These are phyloP conservation scores for Merops nubicus DNA, from an alignment of 2,113 vertebrate species.

Conservation along the genomic window DNA sequence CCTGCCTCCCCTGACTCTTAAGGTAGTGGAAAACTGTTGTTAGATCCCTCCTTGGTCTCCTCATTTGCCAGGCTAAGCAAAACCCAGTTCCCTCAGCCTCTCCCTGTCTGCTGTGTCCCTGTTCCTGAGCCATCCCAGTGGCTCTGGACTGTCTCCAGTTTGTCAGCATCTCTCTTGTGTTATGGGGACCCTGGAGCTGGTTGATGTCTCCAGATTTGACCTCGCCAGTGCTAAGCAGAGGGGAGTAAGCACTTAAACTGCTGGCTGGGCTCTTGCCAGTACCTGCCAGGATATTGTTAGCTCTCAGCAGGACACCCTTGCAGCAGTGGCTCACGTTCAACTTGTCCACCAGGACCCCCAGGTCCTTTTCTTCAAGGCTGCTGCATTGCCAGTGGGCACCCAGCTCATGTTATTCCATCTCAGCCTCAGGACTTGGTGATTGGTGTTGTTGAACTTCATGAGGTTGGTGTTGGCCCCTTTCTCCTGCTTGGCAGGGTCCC, in stretches of 20 bases:
- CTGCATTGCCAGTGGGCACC: neutral
- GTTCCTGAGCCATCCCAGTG: neutral
- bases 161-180: neutral
- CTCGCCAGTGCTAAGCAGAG: neutral
- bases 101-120: neutral
- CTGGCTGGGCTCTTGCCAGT: neutral
- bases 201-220: neutral
- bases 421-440: neutral
- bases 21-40: neutral
- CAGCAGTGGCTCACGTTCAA: neutral
- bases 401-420: neutral
- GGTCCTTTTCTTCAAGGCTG: neutral
- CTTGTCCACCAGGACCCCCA: neutral
- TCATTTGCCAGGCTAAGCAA: neutral
- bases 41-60: neutral
- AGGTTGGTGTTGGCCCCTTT: neutral
- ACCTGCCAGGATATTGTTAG: neutral
- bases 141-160: neutral
- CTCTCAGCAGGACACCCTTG: neutral
- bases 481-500: neutral
- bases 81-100: neutral
- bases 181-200: neutral
- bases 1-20: neutral
- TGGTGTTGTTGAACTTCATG: neutral
- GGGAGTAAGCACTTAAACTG: neutral